Conservation (phyloP, 1,140 invertebrate species). For the Calephelis virginiensis region DNA sequence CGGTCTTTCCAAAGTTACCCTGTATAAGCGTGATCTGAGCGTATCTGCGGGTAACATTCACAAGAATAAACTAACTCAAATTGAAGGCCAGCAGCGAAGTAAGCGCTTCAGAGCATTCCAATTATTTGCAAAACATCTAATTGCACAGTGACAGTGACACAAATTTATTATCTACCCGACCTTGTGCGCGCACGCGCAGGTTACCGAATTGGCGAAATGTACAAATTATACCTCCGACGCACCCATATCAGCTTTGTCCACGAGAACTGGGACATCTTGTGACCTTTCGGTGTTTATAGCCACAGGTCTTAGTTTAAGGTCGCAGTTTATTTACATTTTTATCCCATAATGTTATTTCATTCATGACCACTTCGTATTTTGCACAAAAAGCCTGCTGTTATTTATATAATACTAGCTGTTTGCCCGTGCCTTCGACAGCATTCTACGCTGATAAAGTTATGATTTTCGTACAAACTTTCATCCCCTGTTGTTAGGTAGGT, state of each 20-base stretch:
- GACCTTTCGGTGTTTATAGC: conserved; percentile 11
- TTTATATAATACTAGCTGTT: no score
- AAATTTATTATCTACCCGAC: not conserved
- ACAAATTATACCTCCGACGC: not conserved
- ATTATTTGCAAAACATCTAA: conserved; percentile 10
- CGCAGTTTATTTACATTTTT: not conserved
- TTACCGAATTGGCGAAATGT: conserved; percentile 11
- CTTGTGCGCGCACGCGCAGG: conserved; percentile 3
- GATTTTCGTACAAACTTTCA: no score
- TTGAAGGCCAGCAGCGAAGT: not conserved
- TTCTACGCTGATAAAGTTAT: no score
- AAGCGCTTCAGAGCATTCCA: not conserved
- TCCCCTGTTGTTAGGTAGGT: no score
- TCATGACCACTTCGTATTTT: not conserved
- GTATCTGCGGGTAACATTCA: not conserved
- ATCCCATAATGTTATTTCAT: conserved; percentile 3
- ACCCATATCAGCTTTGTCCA: not conserved
- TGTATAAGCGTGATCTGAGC: no score
- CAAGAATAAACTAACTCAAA: not conserved
- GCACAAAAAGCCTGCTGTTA: not conserved
- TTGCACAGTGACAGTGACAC: conserved; percentile 4
- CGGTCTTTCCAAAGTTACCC: no score
- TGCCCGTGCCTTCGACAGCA: no score
- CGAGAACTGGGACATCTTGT: conserved; percentile 2
- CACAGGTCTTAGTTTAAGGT: conserved; percentile 9